These are phyloP conservation scores for Cherax destructor DNA, from an alignment of 1,140 invertebrate genomes.

Conservation along the genomic window DNA sequence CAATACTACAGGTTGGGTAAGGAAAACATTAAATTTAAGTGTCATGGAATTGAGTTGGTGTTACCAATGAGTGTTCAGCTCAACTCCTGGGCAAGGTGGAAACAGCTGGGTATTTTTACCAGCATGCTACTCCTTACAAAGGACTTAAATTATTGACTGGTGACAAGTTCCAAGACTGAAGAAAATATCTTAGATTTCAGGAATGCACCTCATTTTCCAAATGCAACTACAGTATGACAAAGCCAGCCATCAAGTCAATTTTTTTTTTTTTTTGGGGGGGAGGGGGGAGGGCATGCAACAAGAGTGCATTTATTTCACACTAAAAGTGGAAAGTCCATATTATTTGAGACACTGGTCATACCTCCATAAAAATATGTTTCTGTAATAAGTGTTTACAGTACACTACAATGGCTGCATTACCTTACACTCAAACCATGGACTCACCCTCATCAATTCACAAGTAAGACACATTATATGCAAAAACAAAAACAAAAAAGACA, in stretches of 20 bases:
- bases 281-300: slow-evolving; percentile 24
- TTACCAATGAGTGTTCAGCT: slow-evolving; percentile 26
- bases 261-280: no score
- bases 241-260: slow-evolving; percentile 47
- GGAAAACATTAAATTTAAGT: slow-evolving; percentile 31
- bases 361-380: slow-evolving; percentile 8
- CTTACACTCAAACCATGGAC: slow-evolving; percentile 11
- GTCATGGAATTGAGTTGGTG: slow-evolving; percentile 13
- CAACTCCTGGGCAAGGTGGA: slow-evolving; percentile 13
- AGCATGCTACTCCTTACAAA: slow-evolving; percentile 44
- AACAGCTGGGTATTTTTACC: slow-evolving; percentile 28
- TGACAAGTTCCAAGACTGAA: slow-evolving; percentile 41
- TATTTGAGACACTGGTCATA: background rate
- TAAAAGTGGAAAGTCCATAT: slow-evolving; percentile 24
- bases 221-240: slow-evolving; percentile 48
- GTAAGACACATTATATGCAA: slow-evolving; percentile 34
- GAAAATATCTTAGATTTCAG: slow-evolving; percentile 42
- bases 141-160: slow-evolving; percentile 45
- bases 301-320: slow-evolving; percentile 39
- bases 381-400: background rate
- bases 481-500: slow-evolving; percentile 3
- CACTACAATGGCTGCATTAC: slow-evolving; percentile 13
- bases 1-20: slow-evolving; percentile 50
- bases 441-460: background rate
- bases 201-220: slow-evolving; percentile 41